phyloP scores from a whole-genome alignment of 1,140 invertebrate species.

The Plectrocnemia conspersa region DNA sequence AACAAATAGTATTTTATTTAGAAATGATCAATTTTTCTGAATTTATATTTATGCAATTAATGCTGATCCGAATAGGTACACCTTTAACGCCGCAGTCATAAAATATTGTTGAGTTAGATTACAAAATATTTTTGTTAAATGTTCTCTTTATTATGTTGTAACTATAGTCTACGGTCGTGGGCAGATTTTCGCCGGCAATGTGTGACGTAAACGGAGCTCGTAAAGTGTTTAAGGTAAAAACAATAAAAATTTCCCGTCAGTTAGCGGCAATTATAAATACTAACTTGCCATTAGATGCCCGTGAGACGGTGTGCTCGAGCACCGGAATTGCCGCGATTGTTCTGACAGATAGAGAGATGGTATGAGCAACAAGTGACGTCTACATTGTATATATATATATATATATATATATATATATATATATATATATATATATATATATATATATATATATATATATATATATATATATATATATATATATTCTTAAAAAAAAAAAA shows the following conservation, averaged over 20 bases:
- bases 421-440: too few relatives aligned
- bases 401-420: not conserved
- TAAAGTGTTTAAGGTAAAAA: constrained; percentile 30
- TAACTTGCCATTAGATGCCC: constrained; percentile 32
- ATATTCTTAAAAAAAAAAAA: constrained; percentile 1
- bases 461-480: not conserved
- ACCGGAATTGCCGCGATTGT: constrained; percentile 12
- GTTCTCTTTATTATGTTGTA: too few relatives aligned
- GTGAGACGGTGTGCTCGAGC: constrained; percentile 19
- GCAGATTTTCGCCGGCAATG: constrained; percentile 7
- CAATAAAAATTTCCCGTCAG: constrained; percentile 33
- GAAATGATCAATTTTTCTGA: too few relatives aligned
- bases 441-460: too few relatives aligned
- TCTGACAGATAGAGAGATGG: not conserved
- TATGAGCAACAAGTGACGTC: not conserved
- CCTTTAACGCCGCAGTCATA: too few relatives aligned
- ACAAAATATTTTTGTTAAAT: too few relatives aligned
- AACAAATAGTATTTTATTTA: too few relatives aligned
- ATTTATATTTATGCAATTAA: too few relatives aligned
- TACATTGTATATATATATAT: too few relatives aligned
- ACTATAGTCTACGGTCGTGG: not conserved
- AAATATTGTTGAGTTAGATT: too few relatives aligned
- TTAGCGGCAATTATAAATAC: constrained; percentile 36
- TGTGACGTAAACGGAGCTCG: constrained; percentile 14
- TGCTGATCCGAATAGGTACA: too few relatives aligned